A percentile compares a stretch with the other conserved stretches of the same genome.
Evolutionary conservation across 1,140 invertebrate species (phyloP).

Genomic region (Drosophila watanabei): DNA sequence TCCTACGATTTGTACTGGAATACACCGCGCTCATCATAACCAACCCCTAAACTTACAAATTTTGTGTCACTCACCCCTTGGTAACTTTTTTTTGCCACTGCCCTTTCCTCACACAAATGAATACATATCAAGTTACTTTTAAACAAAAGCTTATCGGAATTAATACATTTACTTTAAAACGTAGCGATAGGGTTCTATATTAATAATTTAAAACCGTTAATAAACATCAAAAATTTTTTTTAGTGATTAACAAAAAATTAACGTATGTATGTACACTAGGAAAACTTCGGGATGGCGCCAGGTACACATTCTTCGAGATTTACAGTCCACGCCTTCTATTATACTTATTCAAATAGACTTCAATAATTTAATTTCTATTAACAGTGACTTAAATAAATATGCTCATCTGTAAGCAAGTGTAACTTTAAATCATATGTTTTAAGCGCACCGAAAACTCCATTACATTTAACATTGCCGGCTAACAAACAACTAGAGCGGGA

Average conservation of each 20-base stretch:
- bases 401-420: background rate
- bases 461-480: conserved; percentile 7
- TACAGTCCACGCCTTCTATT: conserved; percentile 1
- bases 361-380: background rate
- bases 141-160: background rate
- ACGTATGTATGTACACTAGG: conserved; percentile 12
- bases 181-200: background rate
- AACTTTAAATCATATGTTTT: background rate
- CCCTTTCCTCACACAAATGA: background rate
- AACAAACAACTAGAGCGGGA: conserved; percentile 11
- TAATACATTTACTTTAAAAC: background rate
- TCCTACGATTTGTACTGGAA: conserved; percentile 1
- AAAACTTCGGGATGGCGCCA: conserved; percentile 1
- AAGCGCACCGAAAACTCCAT: conserved; percentile 1
- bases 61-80: conserved; percentile 66
- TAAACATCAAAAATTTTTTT: background rate
- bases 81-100: conserved; percentile 33
- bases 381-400: background rate
- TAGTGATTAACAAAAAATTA: background rate
- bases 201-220: background rate
- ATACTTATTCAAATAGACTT: background rate
- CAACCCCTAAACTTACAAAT: conserved; percentile 64
- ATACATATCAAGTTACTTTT: background rate
- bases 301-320: conserved; percentile 7
- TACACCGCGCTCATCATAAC: conserved; percentile 39